Evolutionary conservation across 2,113 vertebrate species (phyloP), one percentile per base, ranked within the genome.

Genomic region (Nycticryphes semicollaris): DNA sequence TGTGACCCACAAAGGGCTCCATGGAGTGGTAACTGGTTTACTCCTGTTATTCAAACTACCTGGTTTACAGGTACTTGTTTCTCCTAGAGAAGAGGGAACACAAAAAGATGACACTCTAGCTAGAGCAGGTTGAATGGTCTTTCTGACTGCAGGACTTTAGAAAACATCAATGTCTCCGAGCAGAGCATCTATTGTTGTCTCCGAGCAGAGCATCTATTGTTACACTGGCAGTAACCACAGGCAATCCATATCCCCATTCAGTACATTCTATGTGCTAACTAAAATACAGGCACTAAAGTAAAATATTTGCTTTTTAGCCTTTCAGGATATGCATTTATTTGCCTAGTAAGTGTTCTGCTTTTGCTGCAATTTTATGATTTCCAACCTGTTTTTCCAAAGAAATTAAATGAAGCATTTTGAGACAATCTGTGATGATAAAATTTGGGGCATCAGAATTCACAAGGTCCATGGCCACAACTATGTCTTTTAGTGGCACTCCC

Each of bases 51-150:
- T 62, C 14, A 17, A 6, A 5, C 17, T 39, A 39, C 9, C 35
- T 67, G 67, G 7, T 5, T 48, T 54, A 31, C 31, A 86, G 28
- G 39, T 24, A 28, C 41, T 63, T 33, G 2, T 86, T 91, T 78
- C 23, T 84, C 41, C 41, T 70, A 60, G 41, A 72, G 25, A 59
- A 11, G 3, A 62, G 9, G 18, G 37, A 79, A 33, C 3, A 1
- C 24, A 68, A 57, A 77, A 84, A 37, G 15, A 18, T 54, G 20
- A 33, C 0, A 0, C 17, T 68, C 12, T 37, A 68, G 3, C 17
- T 35, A 48, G 39, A 33, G 33, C 8, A 82, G 25, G 23, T 4
- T 60, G 69, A 70, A 5, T 12, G 18, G 11, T 27, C 17, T 56
- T 70, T 57, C 22, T 22, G 4, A 6, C 21, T 33, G 8, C 4